Evolutionary conservation across 2,797 vertebrate species (phyloP).

Genomic region (Poecilia wingei): DNA sequence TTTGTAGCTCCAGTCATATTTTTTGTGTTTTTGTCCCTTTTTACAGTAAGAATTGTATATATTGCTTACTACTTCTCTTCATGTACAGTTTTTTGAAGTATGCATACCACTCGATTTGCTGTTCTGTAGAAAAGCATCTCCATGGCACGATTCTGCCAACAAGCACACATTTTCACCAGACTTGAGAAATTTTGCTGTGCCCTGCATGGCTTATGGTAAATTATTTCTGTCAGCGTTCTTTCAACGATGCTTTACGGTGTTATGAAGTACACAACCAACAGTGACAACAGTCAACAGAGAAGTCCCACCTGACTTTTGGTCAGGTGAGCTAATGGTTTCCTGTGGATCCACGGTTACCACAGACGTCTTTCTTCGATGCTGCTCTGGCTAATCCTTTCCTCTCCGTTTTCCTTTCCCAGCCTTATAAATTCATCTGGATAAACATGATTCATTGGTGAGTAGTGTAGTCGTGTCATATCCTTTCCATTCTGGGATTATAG

Average conservation of each 20-base stretch:
- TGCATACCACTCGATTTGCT: neutral
- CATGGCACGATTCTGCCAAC: neutral
- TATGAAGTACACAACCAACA: neutral
- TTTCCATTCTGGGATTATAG: no score
- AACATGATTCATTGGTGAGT: neutral
- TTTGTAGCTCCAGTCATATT: neutral
- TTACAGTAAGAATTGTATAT: neutral
- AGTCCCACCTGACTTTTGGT: no score
- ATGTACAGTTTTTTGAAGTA: neutral
- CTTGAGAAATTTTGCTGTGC: neutral
- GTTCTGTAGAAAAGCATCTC: neutral
- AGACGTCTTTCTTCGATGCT: neutral
- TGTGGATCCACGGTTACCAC: neutral
- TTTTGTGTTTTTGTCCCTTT: neutral
- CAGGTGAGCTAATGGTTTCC: neutral
- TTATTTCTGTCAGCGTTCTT: neutral
- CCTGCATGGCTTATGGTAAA: neutral
- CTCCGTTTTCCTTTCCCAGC: neutral
- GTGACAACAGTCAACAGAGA: neutral
- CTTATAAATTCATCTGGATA: neutral
- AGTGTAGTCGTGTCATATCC: no score
- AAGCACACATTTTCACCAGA: no score
- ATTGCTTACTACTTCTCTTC: neutral
- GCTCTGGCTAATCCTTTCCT: neutral
- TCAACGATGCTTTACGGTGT: neutral